Evolutionary conservation across 2,888 invertebrate species (phyloP).

Genomic region (Macaria liturata): DNA sequence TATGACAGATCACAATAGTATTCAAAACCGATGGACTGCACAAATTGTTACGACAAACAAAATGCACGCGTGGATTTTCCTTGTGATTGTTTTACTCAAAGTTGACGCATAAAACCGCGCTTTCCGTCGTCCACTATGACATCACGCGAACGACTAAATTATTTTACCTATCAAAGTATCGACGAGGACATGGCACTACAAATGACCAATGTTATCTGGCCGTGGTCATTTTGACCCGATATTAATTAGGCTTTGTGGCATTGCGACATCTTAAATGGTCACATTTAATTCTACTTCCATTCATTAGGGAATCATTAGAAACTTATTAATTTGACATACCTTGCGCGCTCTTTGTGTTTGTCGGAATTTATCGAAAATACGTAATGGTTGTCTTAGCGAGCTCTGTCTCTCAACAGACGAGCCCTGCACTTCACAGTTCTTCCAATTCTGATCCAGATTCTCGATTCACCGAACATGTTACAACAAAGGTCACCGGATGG

Average conservation of each 20-base stretch:
- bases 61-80: constrained; percentile 3
- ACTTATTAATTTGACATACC: background rate
- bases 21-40: background rate
- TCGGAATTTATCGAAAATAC: constrained; percentile 5
- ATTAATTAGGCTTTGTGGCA: constrained; percentile 6
- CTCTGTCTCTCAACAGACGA: constrained; percentile 7
- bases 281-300: constrained; percentile 8
- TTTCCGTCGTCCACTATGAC: constrained; percentile 10
- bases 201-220: background rate
- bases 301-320: constrained; percentile 13
- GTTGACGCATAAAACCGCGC: background rate
- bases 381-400: constrained; percentile 6
- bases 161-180: constrained; percentile 3
- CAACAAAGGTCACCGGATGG: constrained; percentile 20
- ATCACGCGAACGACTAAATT: constrained; percentile 22
- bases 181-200: constrained; percentile 4
- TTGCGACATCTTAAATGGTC: constrained; percentile 19
- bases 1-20: too few species aligned
- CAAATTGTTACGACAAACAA: background rate
- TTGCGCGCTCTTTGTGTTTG: background rate
- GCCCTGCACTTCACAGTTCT: constrained; percentile 26
- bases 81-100: background rate
- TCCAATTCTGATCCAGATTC: constrained; percentile 20
- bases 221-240: constrained; percentile 12
- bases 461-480: constrained; percentile 27